Base-by-base conservation (phyloP, 1,140 invertebrate species). In the Popillia japonica region DNA sequence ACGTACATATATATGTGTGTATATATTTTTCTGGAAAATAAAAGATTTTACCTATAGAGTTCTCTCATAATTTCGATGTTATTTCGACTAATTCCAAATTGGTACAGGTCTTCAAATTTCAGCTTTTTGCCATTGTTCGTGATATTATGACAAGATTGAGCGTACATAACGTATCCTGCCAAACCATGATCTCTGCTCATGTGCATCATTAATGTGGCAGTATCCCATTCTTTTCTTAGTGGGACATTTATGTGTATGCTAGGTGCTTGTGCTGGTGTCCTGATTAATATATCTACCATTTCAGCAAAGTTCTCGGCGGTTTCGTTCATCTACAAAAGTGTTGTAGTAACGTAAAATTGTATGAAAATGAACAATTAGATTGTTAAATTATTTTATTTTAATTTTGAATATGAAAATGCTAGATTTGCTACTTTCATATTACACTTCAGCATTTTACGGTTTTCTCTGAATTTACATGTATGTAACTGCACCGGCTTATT, bases 151-250 rank as follows among this genome's bases (percentile, higher is more conserved):
- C 97, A 99, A 42, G 93, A 87, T 34, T 91, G 87, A 10, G 96
- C 79, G 80, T 92, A 95, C 34, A 93, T 89, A 0, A 93, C 88
- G 84, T 99, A 99, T 0, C 94, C 90, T 0, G 96, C 92, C 27
- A 99, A 87, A 0, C 97, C 98, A 84, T 99, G 97, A 87, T 99
- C 98, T 64, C 98, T 89, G 0, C 93, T 95, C 84, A 93, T 86
- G 76, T 93, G 92, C 14, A 93, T 85, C 75, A 91, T 85, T 80
- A 91, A 80, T 77, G 90, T 84, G 83, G 87, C 80, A 81, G 89
- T 89, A 83, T 91, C 87, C 89, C 90, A 90, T 81, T 84, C 84
- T 48, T 44, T 48, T 80, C 80, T 76, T 77, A 81, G 81, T 78
- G 86, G 86, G 81, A 80, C 86, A 64, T 81, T 83, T 20, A 86